A percentile compares a stretch with the other conserved stretches of the same genome.
These are phyloP conservation scores for Cyclura pinguis DNA, from an alignment of 2,797 vertebrate genomes.

Conservation along the genomic window DNA sequence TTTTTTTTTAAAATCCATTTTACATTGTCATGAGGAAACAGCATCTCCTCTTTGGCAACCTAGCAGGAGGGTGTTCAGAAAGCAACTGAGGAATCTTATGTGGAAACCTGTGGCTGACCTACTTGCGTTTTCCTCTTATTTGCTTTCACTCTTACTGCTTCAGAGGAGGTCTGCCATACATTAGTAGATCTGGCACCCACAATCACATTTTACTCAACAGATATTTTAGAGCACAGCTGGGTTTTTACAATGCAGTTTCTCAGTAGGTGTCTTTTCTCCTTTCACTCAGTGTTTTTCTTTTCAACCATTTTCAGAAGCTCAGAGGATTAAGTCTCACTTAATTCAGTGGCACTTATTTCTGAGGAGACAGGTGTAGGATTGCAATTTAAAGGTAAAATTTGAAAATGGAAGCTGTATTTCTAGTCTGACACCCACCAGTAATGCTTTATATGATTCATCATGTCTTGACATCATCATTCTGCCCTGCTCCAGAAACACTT, in stretches of 20 bases:
- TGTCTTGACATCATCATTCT: neutral
- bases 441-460: neutral
- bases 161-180: neutral
- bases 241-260: neutral
- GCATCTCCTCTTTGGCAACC: neutral
- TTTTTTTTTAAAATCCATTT: neutral
- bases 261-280: constrained; percentile 9
- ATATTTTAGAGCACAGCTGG: constrained; percentile 32
- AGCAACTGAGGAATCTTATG: neutral
- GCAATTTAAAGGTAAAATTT: neutral
- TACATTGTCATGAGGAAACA: neutral
- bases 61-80: neutral
- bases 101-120: constrained; percentile 23
- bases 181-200: neutral
- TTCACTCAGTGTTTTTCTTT: neutral
- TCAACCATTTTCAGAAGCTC: neutral
- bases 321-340: neutral
- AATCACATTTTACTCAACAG: neutral
- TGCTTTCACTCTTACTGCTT: constrained; percentile 11
- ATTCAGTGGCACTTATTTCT: neutral
- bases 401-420: neutral
- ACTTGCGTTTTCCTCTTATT: constrained; percentile 20
- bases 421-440: neutral
- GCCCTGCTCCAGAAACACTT: neutral
- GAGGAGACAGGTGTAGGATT: neutral